Conservation (phyloP, 2,113 vertebrate genomes). For the Saccopteryx bilineata region DNA sequence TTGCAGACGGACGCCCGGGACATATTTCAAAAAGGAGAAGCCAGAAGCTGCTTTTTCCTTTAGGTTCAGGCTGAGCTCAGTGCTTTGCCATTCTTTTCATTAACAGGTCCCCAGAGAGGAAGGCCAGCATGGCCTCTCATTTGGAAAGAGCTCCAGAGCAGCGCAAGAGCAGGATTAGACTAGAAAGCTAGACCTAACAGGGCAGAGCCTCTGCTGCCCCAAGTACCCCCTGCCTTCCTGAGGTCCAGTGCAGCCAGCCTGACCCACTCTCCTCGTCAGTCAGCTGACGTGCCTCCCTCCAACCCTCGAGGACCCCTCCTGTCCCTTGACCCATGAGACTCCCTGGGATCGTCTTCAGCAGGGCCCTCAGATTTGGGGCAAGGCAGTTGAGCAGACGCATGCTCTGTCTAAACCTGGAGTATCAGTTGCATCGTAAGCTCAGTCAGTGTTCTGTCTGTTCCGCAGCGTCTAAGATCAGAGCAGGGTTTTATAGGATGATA, state of each 20-base stretch:
- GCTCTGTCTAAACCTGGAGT: background rate
- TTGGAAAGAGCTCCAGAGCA: background rate
- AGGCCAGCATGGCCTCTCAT: background rate
- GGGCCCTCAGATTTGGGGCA: background rate
- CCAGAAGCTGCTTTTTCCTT: background rate
- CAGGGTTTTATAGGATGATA: conserved; percentile 19
- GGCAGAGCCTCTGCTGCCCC: background rate
- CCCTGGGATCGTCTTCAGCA: background rate
- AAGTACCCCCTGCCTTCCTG: background rate
- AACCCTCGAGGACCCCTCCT: background rate
- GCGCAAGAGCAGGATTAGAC: background rate
- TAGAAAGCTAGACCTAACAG: background rate
- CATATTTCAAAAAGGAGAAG: background rate
- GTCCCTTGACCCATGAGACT: background rate
- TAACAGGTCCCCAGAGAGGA: background rate
- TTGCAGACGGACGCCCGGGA: background rate
- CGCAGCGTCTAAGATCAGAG: background rate
- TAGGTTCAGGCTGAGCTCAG: background rate
- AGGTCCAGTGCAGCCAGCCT: fast-evolving
- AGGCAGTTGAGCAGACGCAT: background rate
- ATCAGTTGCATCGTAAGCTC: background rate
- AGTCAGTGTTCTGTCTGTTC: background rate
- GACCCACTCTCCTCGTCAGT: background rate
- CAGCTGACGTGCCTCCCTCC: background rate
- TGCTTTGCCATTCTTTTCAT: background rate